A percentile compares a stretch with the other conserved stretches of the same genome.
Conservation (phyloP, 2,888 invertebrate species). For the Vanessa cardui region DNA sequence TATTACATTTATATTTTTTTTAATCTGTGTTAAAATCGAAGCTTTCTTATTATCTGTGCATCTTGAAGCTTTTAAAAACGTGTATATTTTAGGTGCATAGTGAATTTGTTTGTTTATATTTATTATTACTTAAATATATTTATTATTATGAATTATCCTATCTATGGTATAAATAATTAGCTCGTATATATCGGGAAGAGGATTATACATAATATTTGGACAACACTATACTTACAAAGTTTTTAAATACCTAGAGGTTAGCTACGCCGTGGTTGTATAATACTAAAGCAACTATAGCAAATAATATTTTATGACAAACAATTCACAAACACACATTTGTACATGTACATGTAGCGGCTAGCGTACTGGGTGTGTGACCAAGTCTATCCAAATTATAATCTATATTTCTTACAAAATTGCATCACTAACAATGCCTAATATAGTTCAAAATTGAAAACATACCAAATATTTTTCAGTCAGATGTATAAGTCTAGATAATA, state of each 20-base stretch:
- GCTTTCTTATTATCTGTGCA: not conserved
- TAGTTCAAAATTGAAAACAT: too few relatives aligned
- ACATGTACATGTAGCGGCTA: not conserved
- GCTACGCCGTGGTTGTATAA: not conserved
- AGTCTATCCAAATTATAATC: not conserved
- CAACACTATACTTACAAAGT: not conserved
- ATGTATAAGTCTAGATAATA: too few relatives aligned
- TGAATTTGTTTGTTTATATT: not conserved
- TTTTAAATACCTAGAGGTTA: not conserved
- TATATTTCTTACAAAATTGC: too few relatives aligned
- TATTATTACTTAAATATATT: too few relatives aligned
- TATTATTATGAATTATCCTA: too few relatives aligned
- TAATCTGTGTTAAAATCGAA: not conserved
- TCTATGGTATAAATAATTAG: too few relatives aligned
- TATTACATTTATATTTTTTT: too few relatives aligned
- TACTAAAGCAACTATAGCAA: conserved; percentile 11
- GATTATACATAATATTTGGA: too few relatives aligned
- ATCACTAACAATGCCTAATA: too few relatives aligned
- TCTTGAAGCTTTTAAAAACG: not conserved
- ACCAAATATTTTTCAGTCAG: too few relatives aligned
- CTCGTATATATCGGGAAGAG: too few relatives aligned
- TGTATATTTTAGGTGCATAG: not conserved
- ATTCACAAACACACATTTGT: not conserved
- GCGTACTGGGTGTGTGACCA: not conserved
- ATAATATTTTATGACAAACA: not conserved